Conservation (phyloP, 2,113 vertebrate genomes). For the Corydoras maculifer region DNA sequence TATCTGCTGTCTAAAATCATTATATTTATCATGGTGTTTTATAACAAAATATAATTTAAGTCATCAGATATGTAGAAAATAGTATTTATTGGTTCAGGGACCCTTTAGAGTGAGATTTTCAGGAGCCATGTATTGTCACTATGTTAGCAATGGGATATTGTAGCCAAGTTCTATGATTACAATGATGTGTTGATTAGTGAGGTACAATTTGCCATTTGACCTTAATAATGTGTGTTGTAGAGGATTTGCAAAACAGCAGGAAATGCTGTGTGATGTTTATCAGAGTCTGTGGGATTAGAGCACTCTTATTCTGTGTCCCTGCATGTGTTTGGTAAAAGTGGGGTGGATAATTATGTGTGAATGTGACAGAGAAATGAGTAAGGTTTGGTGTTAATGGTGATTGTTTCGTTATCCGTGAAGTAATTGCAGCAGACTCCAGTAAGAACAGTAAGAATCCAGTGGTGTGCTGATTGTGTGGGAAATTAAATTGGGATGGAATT, state of each 20-base stretch:
- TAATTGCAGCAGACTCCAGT: constrained; percentile 41
- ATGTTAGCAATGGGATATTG: not conserved
- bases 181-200: constrained; percentile 5
- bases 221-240: constrained; percentile 27
- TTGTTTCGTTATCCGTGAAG: constrained; percentile 36
- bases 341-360: not conserved
- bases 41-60: too few species aligned
- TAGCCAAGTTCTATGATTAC: constrained; percentile 11
- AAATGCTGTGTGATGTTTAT: constrained; percentile 32
- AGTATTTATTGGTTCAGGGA: too few species aligned
- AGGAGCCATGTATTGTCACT: not conserved
- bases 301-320: constrained; percentile 16
- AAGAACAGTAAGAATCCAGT: constrained; percentile 18
- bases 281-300: constrained; percentile 35
- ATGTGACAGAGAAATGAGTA: not conserved
- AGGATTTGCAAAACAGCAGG: constrained; percentile 25
- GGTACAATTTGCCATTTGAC: constrained; percentile 1
- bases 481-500: constrained; percentile 38
- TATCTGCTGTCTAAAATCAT: too few species aligned
- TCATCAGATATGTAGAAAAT: too few species aligned
- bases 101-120: too few species aligned
- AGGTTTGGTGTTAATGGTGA: constrained; percentile 31
- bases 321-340: not conserved
- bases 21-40: too few species aligned
- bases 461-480: constrained; percentile 36